phyloP scores from a whole-genome alignment of 1,140 invertebrate genomes.

The Caenorhabditis inopinata region DNA sequence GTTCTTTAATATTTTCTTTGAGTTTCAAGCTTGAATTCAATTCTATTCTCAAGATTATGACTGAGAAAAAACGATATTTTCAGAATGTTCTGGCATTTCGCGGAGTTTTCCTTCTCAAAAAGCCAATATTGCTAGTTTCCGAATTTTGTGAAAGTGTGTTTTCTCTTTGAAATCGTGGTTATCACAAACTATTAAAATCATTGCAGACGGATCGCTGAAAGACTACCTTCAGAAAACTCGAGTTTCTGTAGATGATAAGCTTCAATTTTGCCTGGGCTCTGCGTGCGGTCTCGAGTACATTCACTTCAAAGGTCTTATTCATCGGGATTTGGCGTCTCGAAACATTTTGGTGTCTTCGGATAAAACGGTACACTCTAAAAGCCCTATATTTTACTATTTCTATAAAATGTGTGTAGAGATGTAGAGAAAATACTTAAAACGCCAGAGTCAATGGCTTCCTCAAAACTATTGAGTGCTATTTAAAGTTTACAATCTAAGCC shows the following conservation, averaged over 20 bases:
- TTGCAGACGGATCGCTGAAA: not conserved
- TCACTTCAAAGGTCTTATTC: constrained; percentile 15
- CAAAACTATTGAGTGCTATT: too few relatives aligned
- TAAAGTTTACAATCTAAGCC: not conserved
- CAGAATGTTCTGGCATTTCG: constrained; percentile 20
- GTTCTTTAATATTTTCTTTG: too few relatives aligned
- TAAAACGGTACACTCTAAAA: not conserved
- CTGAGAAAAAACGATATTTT: not conserved
- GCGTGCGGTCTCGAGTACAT: constrained; percentile 17
- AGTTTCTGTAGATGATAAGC: not conserved
- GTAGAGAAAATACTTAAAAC: too few relatives aligned
- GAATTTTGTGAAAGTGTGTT: constrained; percentile 1
- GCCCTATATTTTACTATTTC: too few relatives aligned
- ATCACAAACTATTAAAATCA: too few relatives aligned
- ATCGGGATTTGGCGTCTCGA: not conserved
- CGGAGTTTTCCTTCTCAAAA: constrained; percentile 1
- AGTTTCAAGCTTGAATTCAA: too few relatives aligned
- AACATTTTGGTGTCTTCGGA: constrained; percentile 4
- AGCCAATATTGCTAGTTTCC: not conserved
- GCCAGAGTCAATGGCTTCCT: too few relatives aligned
- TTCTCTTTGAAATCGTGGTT: not conserved
- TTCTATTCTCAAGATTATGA: too few relatives aligned
- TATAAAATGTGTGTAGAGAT: too few relatives aligned
- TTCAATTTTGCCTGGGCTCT: not conserved
- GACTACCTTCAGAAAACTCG: not conserved